Percentiles rank a stretch among this genome's conserved stretches.
Evolutionary conservation across 2,888 invertebrate species (phyloP).

Genomic region (Craniophora ligustri): DNA sequence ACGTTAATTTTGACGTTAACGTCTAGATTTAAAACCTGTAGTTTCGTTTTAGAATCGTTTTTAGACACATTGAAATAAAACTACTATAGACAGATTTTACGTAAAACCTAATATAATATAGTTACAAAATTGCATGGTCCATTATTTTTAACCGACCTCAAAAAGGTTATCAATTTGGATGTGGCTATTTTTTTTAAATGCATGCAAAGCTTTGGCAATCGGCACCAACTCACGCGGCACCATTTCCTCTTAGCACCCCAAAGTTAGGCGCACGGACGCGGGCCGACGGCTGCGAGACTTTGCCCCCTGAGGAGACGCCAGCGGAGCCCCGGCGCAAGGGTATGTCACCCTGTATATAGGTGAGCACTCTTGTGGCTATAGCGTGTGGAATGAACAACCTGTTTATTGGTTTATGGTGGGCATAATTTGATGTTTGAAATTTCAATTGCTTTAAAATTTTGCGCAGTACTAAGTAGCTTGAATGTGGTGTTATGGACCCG

Average conservation of each 20-base stretch:
- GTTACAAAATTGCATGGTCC: too few relatives aligned
- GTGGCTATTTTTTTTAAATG: constrained; percentile 7
- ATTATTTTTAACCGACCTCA: too few relatives aligned
- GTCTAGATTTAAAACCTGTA: too few relatives aligned
- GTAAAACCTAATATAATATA: too few relatives aligned
- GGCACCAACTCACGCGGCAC: constrained; percentile 30
- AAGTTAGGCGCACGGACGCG: constrained; percentile 78
- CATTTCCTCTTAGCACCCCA: constrained; percentile 64
- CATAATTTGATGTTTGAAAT: neutral
- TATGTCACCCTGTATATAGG: constrained; percentile 67
- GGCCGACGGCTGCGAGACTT: constrained; percentile 81
- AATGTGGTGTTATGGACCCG: too few relatives aligned
- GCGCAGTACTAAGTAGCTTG: too few relatives aligned
- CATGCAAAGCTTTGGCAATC: constrained; percentile 13
- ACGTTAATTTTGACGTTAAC: too few relatives aligned
- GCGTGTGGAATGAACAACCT: constrained; percentile 43
- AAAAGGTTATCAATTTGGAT: too few relatives aligned
- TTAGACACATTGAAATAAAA: too few relatives aligned
- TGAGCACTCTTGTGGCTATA: constrained; percentile 55
- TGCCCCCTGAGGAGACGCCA: constrained; percentile 57
- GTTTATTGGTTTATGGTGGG: constrained; percentile 5
- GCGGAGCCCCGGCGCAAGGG: constrained; percentile 74
- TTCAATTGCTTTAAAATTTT: neutral
- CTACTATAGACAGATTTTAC: too few relatives aligned
- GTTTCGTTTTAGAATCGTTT: too few relatives aligned